A percentile compares a stretch with the other conserved stretches of the same genome.
Evolutionary conservation across 1,140 invertebrate species (phyloP).

Genomic region (Formica selysi): DNA sequence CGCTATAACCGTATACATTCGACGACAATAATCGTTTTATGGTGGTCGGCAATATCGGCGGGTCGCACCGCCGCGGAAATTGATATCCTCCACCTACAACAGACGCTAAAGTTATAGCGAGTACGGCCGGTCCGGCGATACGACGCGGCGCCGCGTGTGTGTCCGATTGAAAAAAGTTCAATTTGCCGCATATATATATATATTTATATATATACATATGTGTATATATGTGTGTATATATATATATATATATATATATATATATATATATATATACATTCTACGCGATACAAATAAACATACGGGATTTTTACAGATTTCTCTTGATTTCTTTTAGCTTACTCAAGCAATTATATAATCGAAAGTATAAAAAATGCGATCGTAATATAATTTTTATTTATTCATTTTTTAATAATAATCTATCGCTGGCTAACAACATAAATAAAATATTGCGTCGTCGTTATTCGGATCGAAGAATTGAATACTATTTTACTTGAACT

Average conservation of each 20-base stretch:
- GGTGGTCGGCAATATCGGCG: slow-evolving; percentile 80
- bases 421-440: too few species aligned
- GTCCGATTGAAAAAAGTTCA: slow-evolving; percentile 49
- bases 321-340: neutral
- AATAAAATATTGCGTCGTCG: neutral
- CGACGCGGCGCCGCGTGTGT: neutral
- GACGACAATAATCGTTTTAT: slow-evolving; percentile 86
- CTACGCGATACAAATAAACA: neutral
- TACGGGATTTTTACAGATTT: slow-evolving; percentile 15
- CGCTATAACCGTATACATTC: slow-evolving; percentile 86
- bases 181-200: slow-evolving; percentile 5
- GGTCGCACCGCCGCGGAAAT: slow-evolving; percentile 68
- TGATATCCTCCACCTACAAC: slow-evolving; percentile 77
- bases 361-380: neutral
- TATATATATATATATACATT: too few species aligned
- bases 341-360: slow-evolving; percentile 28
- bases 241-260: too few species aligned
- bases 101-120: slow-evolving; percentile 70
- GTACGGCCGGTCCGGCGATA: slow-evolving; percentile 15
- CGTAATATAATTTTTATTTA: neutral
- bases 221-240: too few species aligned
- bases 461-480: neutral
- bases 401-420: neutral
- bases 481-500: neutral
- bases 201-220: too few species aligned